phyloP scores from a whole-genome alignment of 2,113 vertebrate genomes.

The Trichechus manatus region DNA sequence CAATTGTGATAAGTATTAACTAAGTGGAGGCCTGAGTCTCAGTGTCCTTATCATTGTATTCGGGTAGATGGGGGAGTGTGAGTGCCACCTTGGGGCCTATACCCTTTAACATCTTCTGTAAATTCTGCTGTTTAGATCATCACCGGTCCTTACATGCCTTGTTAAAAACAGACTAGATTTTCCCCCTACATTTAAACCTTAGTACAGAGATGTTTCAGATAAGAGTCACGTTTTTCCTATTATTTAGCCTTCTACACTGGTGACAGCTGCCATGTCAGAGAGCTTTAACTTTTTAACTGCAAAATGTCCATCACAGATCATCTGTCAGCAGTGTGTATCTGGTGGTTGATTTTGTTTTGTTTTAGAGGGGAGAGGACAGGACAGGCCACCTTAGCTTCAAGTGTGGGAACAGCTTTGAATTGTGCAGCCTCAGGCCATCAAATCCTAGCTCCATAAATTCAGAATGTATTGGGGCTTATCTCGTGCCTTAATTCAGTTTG shows the following conservation, averaged over 20 bases:
- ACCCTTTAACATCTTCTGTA: neutral
- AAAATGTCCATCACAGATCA: neutral
- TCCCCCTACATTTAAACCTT: neutral
- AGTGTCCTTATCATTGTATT: neutral
- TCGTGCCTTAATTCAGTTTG: neutral
- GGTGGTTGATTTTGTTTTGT: neutral
- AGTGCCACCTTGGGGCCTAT: neutral
- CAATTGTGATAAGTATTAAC: constrained; percentile 4
- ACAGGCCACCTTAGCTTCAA: neutral
- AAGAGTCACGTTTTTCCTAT: neutral
- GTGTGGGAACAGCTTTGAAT: constrained; percentile 25
- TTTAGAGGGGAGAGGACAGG: neutral
- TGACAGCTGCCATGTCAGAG: constrained; percentile 16
- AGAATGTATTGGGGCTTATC: neutral
- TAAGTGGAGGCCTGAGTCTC: neutral
- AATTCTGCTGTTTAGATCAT: neutral
- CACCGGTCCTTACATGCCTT: neutral
- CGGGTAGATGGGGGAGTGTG: neutral
- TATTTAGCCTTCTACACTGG: neutral
- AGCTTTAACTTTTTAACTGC: neutral
- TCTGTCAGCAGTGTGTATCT: neutral
- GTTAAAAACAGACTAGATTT: neutral
- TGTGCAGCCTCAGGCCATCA: neutral
- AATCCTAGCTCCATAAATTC: neutral
- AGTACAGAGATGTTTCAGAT: neutral